These are phyloP conservation scores for Hirtodrosophila cameraria DNA, from an alignment of 2,888 invertebrate species.

Conservation along the genomic window DNA sequence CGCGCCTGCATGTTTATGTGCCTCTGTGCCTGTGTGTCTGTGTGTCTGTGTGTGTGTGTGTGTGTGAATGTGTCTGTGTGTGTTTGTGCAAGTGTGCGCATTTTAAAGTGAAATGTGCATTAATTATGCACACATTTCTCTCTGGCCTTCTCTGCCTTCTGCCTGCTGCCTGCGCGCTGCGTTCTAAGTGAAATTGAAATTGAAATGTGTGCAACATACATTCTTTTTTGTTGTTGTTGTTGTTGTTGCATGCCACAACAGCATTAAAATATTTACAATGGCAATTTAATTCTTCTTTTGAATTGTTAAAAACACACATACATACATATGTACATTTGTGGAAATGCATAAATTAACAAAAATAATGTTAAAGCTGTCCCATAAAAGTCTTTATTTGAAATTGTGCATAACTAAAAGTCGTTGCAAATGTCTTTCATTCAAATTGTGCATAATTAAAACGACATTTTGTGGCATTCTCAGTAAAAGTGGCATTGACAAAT, in stretches of 20 bases:
- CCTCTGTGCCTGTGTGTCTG: constrained; percentile 13
- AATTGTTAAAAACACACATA: not conserved
- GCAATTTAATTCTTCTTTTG: constrained; percentile 1
- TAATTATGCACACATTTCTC: constrained; percentile 73
- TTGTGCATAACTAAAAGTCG: not conserved
- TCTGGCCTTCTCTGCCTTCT: constrained; percentile 31
- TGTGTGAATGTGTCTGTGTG: constrained; percentile 19
- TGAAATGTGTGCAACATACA: constrained; percentile 40
- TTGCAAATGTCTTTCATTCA: not conserved
- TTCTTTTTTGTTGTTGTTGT: too few relatives aligned
- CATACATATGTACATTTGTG: not conserved
- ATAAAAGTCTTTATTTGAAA: constrained; percentile 3
- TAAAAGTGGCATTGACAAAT: constrained; percentile 31
- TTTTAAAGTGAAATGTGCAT: constrained; percentile 78
- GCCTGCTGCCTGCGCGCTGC: constrained; percentile 4
- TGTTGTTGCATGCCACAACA: constrained; percentile 16
- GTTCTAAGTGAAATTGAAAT: constrained; percentile 67
- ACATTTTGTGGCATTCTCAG: constrained; percentile 7
- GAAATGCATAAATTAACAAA: constrained; percentile 10
- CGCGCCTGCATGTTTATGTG: not conserved
- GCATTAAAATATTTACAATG: constrained; percentile 19
- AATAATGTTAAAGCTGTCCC: not conserved
- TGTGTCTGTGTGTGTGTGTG: constrained; percentile 19
- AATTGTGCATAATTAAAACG: constrained; percentile 12
- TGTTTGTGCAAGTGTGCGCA: constrained; percentile 48